A percentile compares a stretch with the other conserved stretches of the same genome.
These are phyloP conservation scores for Zosterops lateralis DNA, from an alignment of 2,113 vertebrate genomes.

Conservation along the genomic window DNA sequence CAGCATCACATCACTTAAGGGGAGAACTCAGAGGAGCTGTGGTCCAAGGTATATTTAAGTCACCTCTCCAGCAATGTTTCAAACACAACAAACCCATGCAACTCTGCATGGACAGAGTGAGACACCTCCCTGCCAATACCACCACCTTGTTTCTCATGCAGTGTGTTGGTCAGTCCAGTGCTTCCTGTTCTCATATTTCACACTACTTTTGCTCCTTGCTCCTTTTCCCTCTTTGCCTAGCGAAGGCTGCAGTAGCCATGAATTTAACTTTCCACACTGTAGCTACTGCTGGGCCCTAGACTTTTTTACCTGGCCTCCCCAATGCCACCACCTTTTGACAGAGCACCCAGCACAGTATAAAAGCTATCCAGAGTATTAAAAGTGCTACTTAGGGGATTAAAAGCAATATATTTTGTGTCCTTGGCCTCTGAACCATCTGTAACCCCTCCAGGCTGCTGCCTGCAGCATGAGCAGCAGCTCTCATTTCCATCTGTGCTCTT, in stretches of 20 bases:
- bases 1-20: background rate
- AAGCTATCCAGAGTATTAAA: background rate
- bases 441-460: background rate
- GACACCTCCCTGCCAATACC: background rate
- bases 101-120: accelerated
- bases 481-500: background rate
- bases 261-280: background rate
- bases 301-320: background rate
- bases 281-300: background rate
- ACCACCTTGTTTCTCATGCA: background rate
- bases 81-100: background rate
- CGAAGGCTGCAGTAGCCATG: background rate
- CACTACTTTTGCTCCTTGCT: accelerated
- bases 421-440: background rate
- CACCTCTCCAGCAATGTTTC: background rate
- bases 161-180: background rate
- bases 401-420: background rate
- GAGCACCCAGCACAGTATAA: background rate
- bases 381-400: background rate
- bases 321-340: background rate
- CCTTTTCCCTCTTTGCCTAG: background rate
- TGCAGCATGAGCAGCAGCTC: background rate
- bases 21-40: background rate
- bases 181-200: background rate
- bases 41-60: accelerated